A percentile compares a stretch with the other conserved stretches of the same genome.
Conservation (phyloP, 1,140 invertebrate species). For the Cyclina sinensis region DNA sequence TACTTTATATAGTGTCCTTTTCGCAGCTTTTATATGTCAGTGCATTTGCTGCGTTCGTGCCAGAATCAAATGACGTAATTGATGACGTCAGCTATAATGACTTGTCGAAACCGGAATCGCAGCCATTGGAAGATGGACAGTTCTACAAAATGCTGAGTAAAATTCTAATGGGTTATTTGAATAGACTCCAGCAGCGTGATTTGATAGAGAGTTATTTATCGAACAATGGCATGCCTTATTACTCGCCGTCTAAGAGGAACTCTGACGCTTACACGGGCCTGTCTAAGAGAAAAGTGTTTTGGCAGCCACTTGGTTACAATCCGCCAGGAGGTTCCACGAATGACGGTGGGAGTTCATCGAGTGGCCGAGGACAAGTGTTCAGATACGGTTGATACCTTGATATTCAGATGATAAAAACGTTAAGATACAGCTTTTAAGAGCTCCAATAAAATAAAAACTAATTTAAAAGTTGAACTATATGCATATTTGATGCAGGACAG, state of each 20-base stretch:
- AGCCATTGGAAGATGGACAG: not conserved
- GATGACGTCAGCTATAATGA: constrained; percentile 17
- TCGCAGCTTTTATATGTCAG: constrained; percentile 15
- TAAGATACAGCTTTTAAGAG: too few species aligned
- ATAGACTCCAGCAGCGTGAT: not conserved
- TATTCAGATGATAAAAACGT: too few species aligned
- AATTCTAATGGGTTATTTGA: constrained; percentile 26
- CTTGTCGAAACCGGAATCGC: not conserved
- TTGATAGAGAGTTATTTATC: not conserved
- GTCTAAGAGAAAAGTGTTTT: constrained; percentile 23
- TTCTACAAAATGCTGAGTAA: constrained; percentile 47
- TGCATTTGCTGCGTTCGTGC: constrained; percentile 20
- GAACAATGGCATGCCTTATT: not conserved
- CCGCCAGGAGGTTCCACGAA: not conserved
- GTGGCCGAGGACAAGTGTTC: constrained; percentile 10
- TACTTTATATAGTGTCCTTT: not conserved
- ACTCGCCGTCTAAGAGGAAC: constrained; percentile 3
- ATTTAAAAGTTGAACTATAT: too few species aligned
- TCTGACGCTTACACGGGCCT: constrained; percentile 3
- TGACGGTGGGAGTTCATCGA: not conserved
- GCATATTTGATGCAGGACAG: too few species aligned
- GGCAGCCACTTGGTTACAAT: constrained; percentile 38
- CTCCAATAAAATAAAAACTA: too few species aligned
- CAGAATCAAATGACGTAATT: not conserved
- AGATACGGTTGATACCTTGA: constrained; percentile 11